Conservation (phyloP, 2,113 vertebrate species). For the Ursus arctos region DNA sequence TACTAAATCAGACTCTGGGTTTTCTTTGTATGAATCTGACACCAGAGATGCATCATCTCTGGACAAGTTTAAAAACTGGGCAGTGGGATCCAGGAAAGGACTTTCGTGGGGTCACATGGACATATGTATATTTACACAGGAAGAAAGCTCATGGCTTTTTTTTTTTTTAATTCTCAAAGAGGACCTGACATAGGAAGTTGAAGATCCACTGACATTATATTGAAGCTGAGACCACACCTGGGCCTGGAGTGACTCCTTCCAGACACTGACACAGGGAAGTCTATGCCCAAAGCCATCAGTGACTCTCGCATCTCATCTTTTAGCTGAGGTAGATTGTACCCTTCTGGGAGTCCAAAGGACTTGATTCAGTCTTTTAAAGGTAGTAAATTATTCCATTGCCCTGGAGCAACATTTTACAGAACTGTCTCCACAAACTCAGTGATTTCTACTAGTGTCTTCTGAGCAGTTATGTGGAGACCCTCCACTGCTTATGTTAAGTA, state of each 20-base stretch:
- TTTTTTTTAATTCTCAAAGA: not conserved
- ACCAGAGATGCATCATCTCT: not conserved
- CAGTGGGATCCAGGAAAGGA: not conserved
- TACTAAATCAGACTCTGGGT: constrained; percentile 2
- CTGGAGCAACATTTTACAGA: not conserved
- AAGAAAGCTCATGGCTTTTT: not conserved
- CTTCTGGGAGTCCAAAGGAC: not conserved
- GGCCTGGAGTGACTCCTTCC: not conserved
- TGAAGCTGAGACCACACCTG: not conserved
- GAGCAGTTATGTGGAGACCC: not conserved
- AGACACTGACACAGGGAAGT: not conserved
- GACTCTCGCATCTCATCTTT: not conserved
- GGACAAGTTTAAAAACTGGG: constrained; percentile 7
- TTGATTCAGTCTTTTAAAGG: constrained; percentile 17
- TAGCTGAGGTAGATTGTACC: not conserved
- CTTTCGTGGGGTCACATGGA: not conserved
- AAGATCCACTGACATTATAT: not conserved
- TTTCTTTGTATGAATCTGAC: constrained; percentile 37
- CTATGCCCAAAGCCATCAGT: not conserved
- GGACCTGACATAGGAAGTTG: not conserved
- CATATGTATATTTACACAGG: not conserved
- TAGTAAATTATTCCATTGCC: constrained; percentile 34
- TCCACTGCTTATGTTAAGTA: not conserved
- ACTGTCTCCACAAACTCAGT: not conserved
- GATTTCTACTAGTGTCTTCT: not conserved